phyloP scores from a whole-genome alignment of 2,888 invertebrate genomes.

The Aphrophora alni region DNA sequence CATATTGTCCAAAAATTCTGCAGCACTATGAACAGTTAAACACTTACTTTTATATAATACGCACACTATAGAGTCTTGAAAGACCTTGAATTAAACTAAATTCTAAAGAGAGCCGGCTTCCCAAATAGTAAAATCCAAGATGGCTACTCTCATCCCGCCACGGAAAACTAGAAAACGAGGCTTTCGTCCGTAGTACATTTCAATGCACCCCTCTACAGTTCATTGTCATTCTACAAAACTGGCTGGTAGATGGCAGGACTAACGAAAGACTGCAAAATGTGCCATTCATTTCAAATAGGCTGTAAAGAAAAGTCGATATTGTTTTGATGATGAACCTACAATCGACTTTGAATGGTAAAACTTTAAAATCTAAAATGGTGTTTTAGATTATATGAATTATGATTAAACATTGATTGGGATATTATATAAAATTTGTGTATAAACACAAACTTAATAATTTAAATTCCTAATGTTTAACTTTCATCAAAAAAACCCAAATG shows the following conservation, averaged over 20 bases:
- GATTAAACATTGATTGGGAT: no score
- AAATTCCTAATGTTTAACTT: no score
- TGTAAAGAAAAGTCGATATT: background rate
- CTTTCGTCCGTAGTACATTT: conserved; percentile 46
- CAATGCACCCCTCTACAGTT: conserved; percentile 44
- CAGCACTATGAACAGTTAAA: conserved; percentile 6
- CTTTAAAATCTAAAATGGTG: no score
- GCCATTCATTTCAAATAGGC: background rate
- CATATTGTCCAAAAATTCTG: conserved; percentile 38
- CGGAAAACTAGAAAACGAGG: conserved; percentile 61
- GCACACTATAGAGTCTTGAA: background rate
- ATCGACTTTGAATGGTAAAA: background rate
- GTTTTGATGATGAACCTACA: background rate
- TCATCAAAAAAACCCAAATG: no score
- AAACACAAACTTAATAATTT: no score
- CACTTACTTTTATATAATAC: conserved; percentile 10
- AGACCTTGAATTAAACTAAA: conserved; percentile 22
- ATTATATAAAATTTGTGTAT: no score
- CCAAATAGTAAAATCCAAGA: conserved; percentile 75
- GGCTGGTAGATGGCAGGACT: conserved; percentile 2
- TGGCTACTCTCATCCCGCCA: conserved; percentile 70
- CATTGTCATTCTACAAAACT: conserved; percentile 20
- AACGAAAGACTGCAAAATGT: conserved; percentile 1
- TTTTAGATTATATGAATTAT: no score
- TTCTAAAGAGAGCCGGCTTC: conserved; percentile 66